phyloP scores from a whole-genome alignment of 2,113 vertebrate genomes.

The Chunga burmeisteri region DNA sequence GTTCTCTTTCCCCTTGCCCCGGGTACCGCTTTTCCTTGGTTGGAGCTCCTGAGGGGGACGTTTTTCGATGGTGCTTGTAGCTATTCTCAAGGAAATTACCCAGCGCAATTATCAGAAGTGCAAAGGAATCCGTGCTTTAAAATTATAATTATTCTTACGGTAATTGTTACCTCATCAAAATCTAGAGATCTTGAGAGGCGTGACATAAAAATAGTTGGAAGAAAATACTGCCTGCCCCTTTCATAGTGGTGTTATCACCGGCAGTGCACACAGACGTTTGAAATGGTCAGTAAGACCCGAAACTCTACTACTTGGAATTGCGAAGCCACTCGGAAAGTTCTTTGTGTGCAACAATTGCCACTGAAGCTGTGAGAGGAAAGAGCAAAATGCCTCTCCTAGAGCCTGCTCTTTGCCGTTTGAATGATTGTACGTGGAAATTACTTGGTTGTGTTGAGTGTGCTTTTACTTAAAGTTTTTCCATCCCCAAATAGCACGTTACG shows the following conservation, averaged over 20 bases:
- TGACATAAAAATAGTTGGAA: background rate
- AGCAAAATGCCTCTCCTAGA: background rate
- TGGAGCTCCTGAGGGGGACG: background rate
- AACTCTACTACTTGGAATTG: conserved; percentile 1
- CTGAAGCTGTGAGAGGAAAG: background rate
- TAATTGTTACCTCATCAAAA: background rate
- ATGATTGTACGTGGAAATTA: background rate
- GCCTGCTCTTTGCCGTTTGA: background rate
- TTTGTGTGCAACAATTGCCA: conserved; percentile 62
- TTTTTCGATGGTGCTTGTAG: background rate
- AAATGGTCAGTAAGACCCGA: background rate
- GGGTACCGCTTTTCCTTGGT: background rate
- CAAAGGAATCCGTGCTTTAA: background rate
- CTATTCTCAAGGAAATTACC: background rate
- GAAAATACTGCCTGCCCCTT: rapidly evolving
- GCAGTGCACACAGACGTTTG: background rate
- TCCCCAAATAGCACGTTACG: background rate
- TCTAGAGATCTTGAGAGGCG: background rate
- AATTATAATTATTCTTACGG: background rate
- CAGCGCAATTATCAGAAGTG: background rate
- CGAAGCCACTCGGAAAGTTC: conserved; percentile 52
- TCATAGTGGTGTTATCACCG: rapidly evolving
- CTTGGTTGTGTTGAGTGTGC: background rate
- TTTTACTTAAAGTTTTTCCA: conserved; percentile 23
- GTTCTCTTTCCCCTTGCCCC: conserved; percentile 12